Percentiles rank a stretch among this genome's conserved stretches.
These are phyloP conservation scores for Crotophaga sulcirostris DNA, from an alignment of 2,113 vertebrate genomes.

Conservation along the genomic window DNA sequence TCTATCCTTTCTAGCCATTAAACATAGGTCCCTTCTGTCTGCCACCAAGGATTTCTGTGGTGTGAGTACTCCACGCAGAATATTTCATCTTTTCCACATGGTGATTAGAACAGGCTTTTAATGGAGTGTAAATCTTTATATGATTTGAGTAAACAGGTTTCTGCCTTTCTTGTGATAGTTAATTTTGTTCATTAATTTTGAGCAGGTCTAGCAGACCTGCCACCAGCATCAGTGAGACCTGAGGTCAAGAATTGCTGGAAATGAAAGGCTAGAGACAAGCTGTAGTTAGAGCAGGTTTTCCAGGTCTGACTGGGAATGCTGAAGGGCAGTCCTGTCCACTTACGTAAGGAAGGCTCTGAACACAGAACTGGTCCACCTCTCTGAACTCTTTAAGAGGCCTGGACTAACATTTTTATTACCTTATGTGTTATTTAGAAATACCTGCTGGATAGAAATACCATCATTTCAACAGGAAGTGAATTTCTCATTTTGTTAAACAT, in stretches of 20 bases:
- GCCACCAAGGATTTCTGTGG: neutral
- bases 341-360: accelerated
- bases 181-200: neutral
- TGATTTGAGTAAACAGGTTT: neutral
- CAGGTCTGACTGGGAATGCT: neutral
- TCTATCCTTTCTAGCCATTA: neutral
- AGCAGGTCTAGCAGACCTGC: neutral
- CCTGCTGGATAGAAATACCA: neutral
- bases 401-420: neutral
- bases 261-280: neutral
- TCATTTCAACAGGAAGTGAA: neutral
- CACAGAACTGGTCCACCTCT: neutral
- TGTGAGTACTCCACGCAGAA: neutral
- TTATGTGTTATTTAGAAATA: neutral
- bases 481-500: neutral
- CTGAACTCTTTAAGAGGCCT: neutral
- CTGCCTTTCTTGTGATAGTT: neutral
- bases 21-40: neutral
- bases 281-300: neutral
- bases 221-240: neutral
- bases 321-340: neutral
- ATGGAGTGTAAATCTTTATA: neutral
- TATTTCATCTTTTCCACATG: neutral
- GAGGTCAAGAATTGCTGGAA: neutral
- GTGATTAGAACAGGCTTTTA: neutral